Conservation (phyloP, 2,797 vertebrate genomes). For the Buphagus erythrorhynchus region DNA sequence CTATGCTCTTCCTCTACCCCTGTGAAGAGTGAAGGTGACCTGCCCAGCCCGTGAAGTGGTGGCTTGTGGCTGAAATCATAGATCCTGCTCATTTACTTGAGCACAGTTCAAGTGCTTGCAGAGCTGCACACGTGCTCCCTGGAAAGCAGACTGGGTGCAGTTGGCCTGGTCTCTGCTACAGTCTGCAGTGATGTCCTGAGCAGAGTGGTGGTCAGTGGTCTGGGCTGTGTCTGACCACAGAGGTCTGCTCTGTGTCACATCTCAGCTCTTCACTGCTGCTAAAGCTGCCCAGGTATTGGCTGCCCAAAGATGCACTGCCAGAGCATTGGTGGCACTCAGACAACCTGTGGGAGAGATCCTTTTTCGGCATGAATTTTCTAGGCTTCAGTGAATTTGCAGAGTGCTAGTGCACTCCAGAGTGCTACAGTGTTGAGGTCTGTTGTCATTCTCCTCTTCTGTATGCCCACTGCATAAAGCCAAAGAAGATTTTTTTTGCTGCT, state of each 20-base stretch:
- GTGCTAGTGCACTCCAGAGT: accelerated
- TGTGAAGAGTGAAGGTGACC: background rate
- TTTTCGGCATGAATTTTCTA: background rate
- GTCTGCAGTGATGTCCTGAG: background rate
- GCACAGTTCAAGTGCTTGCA: background rate
- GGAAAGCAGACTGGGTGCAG: background rate
- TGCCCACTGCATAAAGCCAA: background rate
- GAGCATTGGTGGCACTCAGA: background rate
- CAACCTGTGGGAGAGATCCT: background rate
- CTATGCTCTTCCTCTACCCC: background rate
- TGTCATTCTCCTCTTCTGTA: background rate
- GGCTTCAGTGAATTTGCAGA: background rate
- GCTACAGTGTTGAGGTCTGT: background rate
- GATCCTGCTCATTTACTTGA: background rate
- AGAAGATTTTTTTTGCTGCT: background rate
- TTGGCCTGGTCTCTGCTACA: background rate
- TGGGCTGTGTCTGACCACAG: background rate
- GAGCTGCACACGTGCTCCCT: background rate
- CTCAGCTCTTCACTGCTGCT: background rate
- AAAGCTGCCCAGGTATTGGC: background rate
- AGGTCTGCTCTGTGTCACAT: background rate
- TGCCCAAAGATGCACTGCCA: accelerated
- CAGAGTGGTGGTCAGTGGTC: background rate
- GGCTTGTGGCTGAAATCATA: background rate
- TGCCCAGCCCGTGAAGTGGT: background rate